Percentiles rank a stretch among this genome's conserved stretches.
phyloP scores from a whole-genome alignment of 2,797 vertebrate species.

The Cyclura pinguis region DNA sequence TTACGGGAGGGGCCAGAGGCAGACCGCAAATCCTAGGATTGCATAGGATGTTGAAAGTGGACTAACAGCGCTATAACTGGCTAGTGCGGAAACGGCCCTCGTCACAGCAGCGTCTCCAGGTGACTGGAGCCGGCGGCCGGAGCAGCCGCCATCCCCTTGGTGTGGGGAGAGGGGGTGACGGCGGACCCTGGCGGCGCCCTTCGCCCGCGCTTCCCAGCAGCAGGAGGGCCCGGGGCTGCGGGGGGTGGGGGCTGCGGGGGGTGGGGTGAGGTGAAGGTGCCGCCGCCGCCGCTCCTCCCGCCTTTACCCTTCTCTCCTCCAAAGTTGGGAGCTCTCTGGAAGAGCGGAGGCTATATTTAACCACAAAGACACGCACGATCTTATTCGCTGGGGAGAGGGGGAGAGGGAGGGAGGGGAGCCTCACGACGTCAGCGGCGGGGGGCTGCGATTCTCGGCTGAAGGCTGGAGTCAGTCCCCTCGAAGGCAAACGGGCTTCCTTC shows the following conservation, averaged over 20 bases:
- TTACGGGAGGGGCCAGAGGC: too few relatives aligned
- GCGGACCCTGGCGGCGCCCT: conserved; percentile 16
- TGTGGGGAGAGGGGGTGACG: conserved; percentile 29
- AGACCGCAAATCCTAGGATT: too few relatives aligned
- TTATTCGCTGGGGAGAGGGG: background rate
- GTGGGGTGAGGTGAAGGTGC: background rate
- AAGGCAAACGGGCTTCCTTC: background rate
- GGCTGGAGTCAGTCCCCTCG: background rate
- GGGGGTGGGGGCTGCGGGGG: background rate
- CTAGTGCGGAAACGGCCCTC: too few relatives aligned
- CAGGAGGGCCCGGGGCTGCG: conserved; percentile 19
- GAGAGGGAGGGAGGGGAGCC: background rate
- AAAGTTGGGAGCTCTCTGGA: background rate
- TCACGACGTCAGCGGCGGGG: background rate
- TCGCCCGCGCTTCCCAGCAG: conserved; percentile 43
- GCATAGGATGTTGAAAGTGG: too few relatives aligned
- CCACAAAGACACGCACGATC: conserved; percentile 36
- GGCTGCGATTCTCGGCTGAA: background rate
- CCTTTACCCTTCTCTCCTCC: conserved; percentile 32
- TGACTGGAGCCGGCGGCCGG: conserved; percentile 24
- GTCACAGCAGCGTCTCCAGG: conserved; percentile 33
- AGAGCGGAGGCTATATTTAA: conserved; percentile 53
- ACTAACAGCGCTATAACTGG: too few relatives aligned
- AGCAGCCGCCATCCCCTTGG: conserved; percentile 4
- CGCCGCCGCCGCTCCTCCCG: background rate